Evolutionary conservation across 2,113 vertebrate species (phyloP), one percentile per base, ranked within the genome.

Genomic region (Zosterops japonicus): DNA sequence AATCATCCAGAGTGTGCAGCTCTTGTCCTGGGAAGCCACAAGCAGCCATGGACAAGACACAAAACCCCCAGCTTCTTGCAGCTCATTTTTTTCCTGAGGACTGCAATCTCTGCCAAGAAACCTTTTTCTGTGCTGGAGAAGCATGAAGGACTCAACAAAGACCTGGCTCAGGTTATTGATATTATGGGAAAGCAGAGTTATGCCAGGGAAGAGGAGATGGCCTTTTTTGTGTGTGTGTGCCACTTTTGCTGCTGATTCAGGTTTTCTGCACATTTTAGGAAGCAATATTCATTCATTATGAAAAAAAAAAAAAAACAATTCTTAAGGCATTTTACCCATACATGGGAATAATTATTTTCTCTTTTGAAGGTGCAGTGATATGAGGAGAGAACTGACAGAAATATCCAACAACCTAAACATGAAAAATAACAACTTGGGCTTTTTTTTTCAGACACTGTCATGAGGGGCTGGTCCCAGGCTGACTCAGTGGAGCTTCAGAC

Each of bases 21-120:
- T 64, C 44, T 14, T 2, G 2, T 29, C 46, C 65, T 59, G 55
- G 5, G 5, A 53, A 87, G 50, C 60, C 64, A 20, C 0, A 0
- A 67, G 31, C 65, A 64, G 41, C 5, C 4, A 56, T 1, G 24
- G 67, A 64, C 13, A 24, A 55, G n/a, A 7, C 55, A 41, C 0
- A 14, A 60, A 27, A 29, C 6, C 12, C 12, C 2, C 70, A 52
- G 29, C 6, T 29, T 55, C 27, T 22, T 7, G 1, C 18, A 56
- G 52, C 44, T 81, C 49, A 2, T 29, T 69, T 71, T 49, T 74
- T 10, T 10, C 36, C 55, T 49, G 12, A 22, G 52, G 60, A 47
- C 56, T 71, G 74, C 65, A 31, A 4, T 64, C 81, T 75, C 65
- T 72, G 52, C 77, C 84, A 87, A 81, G 41, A 64, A 84, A 60